A percentile compares a stretch with the other conserved stretches of the same genome.
phyloP scores from a whole-genome alignment of 2,113 vertebrate species.

The Ceratotherium simum region DNA sequence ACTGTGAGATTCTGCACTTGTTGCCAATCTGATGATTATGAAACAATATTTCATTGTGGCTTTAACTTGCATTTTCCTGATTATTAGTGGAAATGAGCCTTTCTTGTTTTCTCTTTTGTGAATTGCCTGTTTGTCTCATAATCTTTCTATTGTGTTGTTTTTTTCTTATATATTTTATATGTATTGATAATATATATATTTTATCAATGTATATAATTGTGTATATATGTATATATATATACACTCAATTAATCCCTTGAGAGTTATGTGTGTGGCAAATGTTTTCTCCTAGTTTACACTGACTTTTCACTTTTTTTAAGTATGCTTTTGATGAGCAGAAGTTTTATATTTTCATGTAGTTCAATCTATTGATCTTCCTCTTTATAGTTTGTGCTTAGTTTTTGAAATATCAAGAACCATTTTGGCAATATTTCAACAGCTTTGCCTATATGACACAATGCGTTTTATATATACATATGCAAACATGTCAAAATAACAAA shows the following conservation, averaged over 20 bases:
- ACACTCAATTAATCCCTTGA: not conserved
- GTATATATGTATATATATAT: not conserved
- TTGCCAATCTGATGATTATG: not conserved
- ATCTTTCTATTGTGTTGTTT: not conserved
- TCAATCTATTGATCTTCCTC: not conserved
- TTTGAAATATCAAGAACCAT: constrained; percentile 30
- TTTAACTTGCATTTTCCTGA: not conserved
- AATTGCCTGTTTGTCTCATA: not conserved
- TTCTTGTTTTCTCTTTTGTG: not conserved
- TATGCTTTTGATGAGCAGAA: not conserved
- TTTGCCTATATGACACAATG: not conserved
- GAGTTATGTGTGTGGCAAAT: not conserved
- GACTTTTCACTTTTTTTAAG: not conserved
- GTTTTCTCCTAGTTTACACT: not conserved
- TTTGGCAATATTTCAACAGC: constrained; percentile 39
- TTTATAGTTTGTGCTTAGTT: constrained; percentile 2
- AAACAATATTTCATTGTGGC: not conserved
- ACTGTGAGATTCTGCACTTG: not conserved
- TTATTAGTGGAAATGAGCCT: not conserved
- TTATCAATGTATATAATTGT: too few relatives aligned
- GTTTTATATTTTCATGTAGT: not conserved
- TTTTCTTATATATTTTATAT: not conserved
- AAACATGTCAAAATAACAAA: constrained; percentile 51
- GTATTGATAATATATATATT: too few relatives aligned
- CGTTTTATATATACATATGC: constrained; percentile 1